These are phyloP conservation scores for Bufo gargarizans DNA, from an alignment of 2,113 vertebrate genomes.

Conservation along the genomic window DNA sequence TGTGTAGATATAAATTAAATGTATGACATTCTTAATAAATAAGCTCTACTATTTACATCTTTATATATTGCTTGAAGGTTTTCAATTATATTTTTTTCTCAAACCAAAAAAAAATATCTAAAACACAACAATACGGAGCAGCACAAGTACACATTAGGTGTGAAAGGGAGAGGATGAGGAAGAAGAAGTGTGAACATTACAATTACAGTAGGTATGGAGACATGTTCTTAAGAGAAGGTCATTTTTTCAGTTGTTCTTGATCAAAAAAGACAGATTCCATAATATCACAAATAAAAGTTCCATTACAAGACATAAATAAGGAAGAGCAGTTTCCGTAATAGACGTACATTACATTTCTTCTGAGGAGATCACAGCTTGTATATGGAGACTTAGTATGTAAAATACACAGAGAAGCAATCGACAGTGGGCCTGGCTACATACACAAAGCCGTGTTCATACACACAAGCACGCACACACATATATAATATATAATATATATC, in stretches of 20 bases:
- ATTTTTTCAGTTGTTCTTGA: constrained; percentile 36
- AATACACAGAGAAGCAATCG: constrained; percentile 62
- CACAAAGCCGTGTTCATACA: constrained; percentile 65
- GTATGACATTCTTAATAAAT: constrained; percentile 99
- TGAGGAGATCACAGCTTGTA: constrained; percentile 84
- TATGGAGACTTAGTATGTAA: constrained; percentile 80
- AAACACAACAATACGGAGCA: constrained; percentile 82
- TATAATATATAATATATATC: constrained; percentile 66
- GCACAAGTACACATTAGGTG: constrained; percentile 82
- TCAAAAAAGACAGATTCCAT: constrained; percentile 61
- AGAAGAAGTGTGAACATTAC: constrained; percentile 2
- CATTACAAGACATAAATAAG: constrained; percentile 82
- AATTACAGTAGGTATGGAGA: constrained; percentile 50
- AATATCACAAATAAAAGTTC: constrained; percentile 74
- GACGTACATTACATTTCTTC: constrained; percentile 76
- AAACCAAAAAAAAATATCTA: constrained; percentile 84
- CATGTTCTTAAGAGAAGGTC: constrained; percentile 26
- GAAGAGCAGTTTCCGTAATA: constrained; percentile 78
- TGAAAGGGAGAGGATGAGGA: constrained; percentile 89
- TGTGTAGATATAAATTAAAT: constrained; percentile 99
- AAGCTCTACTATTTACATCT: constrained; percentile 99
- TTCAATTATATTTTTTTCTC: constrained; percentile 83
- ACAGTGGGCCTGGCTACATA: constrained; percentile 73
- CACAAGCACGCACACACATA: constrained; percentile 60
- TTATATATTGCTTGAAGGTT: constrained; percentile 92